Evolutionary conservation across 2,888 invertebrate genomes (phyloP), one percentile per base, ranked within the genome.

Genomic region (Agriopis leucophaearia): DNA sequence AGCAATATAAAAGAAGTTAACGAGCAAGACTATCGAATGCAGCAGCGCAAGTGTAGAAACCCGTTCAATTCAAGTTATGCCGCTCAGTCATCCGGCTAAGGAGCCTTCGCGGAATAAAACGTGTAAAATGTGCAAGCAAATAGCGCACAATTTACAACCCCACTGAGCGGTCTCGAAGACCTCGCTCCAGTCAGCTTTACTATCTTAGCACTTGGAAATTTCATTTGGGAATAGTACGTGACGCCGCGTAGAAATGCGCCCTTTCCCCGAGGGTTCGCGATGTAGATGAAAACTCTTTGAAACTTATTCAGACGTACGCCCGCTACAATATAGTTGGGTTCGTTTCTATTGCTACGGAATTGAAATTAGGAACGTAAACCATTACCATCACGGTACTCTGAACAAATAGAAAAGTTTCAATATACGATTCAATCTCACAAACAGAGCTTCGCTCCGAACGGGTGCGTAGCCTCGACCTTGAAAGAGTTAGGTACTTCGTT

Each of bases 221-320:
- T 91, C 89, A 91, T 92, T 92, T 88, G 85, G 84, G 74, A 85
- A 79, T 80, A 73, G 88, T 91, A 93, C 93, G 93, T 93, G 93
- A 87, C 78, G 75, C 82, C 83, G 84, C 76, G 80, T 78, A 81
- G 86, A 87, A 92, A 91, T 89, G 87, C 82, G 82, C 84, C 85
- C 86, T 82, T 83, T 83, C 78, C 66, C 76, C 71, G 76, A 85
- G 82, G 86, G 86, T 80, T 71, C 77, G 77, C 83, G 85, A 86
- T 85, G 86, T 85, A 84, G 82, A 81, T 80, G 82, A 75, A 79
- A 86, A 83, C 83, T 84, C 85, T 83, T 84, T 81, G 79, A 82
- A 87, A 87, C 80, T 88, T 87, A 88, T 87, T 85, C 85, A 82
- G 79, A 83, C 81, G 76, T 81, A 81, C 80, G 78, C 80, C 79